phyloP scores from a whole-genome alignment of 1,140 invertebrate species.

The Bombus huntii region DNA sequence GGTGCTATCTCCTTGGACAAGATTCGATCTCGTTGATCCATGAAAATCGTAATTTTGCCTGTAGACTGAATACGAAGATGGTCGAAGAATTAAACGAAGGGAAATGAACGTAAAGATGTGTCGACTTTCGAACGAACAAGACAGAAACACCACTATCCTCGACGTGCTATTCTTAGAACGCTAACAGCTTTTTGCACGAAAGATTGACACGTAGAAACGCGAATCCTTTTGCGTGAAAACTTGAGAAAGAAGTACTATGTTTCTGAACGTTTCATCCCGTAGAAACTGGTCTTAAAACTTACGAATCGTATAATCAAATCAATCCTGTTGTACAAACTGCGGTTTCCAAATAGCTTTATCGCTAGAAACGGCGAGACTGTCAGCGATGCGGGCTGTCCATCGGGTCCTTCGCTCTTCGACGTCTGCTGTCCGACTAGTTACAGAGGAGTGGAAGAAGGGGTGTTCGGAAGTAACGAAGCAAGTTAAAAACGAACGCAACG shows the following conservation, averaged over 20 bases:
- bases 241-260: too few species aligned
- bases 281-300: not conserved
- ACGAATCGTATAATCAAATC: not conserved
- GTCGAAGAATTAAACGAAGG: not conserved
- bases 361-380: not conserved
- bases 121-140: not conserved
- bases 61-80: too few species aligned
- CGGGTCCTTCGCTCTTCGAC: not conserved
- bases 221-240: too few species aligned
- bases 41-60: not conserved
- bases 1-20: not conserved
- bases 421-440: not conserved
- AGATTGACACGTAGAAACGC: too few species aligned
- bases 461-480: not conserved
- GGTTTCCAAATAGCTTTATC: not conserved
- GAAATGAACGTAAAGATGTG: not conserved
- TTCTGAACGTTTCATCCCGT: too few species aligned
- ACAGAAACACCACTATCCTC: too few species aligned
- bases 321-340: rapidly evolving
- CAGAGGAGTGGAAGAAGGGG: not conserved
- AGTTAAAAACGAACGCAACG: not conserved
- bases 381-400: not conserved
- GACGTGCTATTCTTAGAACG: too few species aligned
- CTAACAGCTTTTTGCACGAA: too few species aligned
- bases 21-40: not conserved